Evolutionary conservation across 2,113 vertebrate genomes (phyloP).

Genomic region (Turnix velox): DNA sequence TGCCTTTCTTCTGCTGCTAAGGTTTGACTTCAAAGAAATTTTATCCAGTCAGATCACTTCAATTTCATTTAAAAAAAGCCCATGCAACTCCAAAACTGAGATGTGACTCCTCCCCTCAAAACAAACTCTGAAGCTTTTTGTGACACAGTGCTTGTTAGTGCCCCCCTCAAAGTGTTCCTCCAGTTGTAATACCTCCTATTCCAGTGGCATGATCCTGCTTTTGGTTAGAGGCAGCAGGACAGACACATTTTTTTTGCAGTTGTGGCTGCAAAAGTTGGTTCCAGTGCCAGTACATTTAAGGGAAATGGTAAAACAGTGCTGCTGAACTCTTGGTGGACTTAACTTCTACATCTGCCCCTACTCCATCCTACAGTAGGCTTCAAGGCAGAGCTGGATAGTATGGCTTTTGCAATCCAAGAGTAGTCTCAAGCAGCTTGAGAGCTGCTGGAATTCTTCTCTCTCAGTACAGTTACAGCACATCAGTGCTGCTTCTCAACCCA

Average conservation of each 20-base stretch:
- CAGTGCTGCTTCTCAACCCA: not conserved
- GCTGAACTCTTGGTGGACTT: not conserved
- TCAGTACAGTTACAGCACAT: not conserved
- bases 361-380: not conserved
- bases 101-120: not conserved
- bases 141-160: not conserved
- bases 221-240: not conserved
- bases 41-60: not conserved
- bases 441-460: not conserved
- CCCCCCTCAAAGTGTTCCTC: not conserved
- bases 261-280: not conserved
- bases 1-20: not conserved
- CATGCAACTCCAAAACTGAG: not conserved
- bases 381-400: not conserved
- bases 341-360: not conserved
- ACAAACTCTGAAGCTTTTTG: not conserved
- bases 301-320: not conserved
- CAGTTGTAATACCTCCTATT: not conserved
- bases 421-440: not conserved
- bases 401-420: not conserved
- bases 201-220: not conserved
- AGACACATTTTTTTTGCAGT: not conserved
- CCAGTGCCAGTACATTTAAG: not conserved
- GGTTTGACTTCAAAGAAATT: not conserved
- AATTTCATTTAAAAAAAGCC: not conserved